These are phyloP conservation scores for Lamellibrachia columna DNA, from an alignment of 2,888 invertebrate genomes.

Conservation along the genomic window DNA sequence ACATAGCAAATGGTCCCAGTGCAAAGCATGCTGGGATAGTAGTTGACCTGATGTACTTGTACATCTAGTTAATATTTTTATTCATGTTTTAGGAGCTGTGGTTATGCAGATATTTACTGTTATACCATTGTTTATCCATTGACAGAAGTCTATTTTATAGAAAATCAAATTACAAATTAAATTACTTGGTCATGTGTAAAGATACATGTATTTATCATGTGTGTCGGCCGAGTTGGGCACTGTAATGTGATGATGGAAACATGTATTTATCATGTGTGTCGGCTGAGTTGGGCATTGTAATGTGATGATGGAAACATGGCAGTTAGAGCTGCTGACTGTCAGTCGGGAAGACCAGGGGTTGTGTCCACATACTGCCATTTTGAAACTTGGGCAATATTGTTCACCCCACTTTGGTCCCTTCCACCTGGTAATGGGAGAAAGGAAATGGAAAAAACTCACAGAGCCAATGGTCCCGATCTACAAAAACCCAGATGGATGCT, in stretches of 20 bases:
- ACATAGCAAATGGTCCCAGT: not conserved
- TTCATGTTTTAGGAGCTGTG: not conserved
- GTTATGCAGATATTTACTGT: not conserved
- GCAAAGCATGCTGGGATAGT: not conserved
- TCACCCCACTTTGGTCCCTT: too few species aligned
- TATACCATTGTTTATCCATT: not conserved
- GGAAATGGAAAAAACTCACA: too few species aligned
- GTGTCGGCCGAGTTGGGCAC: not conserved
- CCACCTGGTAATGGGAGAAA: too few species aligned
- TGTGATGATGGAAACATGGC: too few species aligned
- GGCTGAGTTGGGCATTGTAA: not conserved
- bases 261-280: not conserved
- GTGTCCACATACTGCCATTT: too few species aligned
- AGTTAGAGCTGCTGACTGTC: too few species aligned
- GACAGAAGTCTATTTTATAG: not conserved
- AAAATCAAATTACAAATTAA: not conserved
- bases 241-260: too few species aligned
- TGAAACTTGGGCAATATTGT: too few species aligned
- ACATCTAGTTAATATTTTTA: not conserved
- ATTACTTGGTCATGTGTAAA: not conserved
- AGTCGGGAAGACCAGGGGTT: too few species aligned
- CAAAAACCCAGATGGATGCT: too few species aligned
- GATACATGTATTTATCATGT: not conserved
- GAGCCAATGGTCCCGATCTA: too few species aligned
- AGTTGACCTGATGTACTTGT: not conserved